These are phyloP conservation scores for Plestiodon gilberti DNA, from an alignment of 2,113 vertebrate genomes.

Conservation along the genomic window DNA sequence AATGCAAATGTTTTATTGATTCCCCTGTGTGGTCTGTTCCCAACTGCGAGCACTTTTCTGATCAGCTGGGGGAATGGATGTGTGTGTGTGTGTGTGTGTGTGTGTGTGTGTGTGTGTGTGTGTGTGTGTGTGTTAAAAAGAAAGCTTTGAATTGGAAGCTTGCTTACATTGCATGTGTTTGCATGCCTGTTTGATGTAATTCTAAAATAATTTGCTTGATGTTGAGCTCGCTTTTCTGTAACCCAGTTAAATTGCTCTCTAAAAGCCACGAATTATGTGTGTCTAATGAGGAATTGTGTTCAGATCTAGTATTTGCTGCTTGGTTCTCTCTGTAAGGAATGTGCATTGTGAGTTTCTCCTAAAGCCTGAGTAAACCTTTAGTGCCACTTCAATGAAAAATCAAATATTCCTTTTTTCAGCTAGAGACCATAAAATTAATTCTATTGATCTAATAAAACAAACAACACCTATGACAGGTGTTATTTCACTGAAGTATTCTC, in stretches of 20 bases:
- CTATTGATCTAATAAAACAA: conserved; percentile 41
- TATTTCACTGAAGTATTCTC: conserved; percentile 44
- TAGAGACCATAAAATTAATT: conserved; percentile 45
- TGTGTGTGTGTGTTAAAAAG: too few species aligned
- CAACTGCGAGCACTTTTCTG: too few species aligned
- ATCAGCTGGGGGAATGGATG: too few species aligned
- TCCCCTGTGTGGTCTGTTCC: too few species aligned
- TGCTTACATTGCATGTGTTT: too few species aligned
- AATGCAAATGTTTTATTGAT: too few species aligned
- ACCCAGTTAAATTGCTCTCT: neutral
- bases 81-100: too few species aligned
- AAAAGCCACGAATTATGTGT: neutral
- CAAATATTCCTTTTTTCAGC: conserved; percentile 39
- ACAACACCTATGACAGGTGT: conserved; percentile 29
- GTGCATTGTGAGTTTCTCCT: neutral
- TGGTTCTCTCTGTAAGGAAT: conserved; percentile 28
- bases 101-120: too few species aligned
- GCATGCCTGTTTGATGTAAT: neutral
- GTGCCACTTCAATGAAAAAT: conserved; percentile 38
- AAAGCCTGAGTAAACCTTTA: conserved; percentile 27
- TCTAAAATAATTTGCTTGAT: neutral
- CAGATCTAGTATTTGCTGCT: neutral
- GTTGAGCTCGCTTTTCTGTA: neutral
- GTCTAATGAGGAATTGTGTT: conserved; percentile 21
- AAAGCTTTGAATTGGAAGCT: too few species aligned